These are phyloP conservation scores for Malacoctenus gilli DNA, from an alignment of 2,797 vertebrate genomes.

Conservation along the genomic window DNA sequence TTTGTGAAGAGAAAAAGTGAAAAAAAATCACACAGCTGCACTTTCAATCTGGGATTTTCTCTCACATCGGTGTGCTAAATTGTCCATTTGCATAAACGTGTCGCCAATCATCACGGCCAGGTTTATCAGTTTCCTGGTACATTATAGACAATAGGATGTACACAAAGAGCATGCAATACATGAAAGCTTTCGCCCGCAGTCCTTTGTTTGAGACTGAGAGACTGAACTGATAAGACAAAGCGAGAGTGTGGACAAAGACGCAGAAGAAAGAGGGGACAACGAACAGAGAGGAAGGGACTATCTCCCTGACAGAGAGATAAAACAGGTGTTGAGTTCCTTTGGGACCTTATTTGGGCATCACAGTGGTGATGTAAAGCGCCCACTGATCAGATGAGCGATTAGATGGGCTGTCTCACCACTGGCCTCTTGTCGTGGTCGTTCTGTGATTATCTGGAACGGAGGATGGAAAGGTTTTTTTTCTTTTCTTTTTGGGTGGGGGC, in stretches of 20 bases:
- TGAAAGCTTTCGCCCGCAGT: conserved; percentile 56
- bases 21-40: too few species aligned
- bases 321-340: conserved; percentile 72
- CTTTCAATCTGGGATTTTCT: too few species aligned
- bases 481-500: too few species aligned
- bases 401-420: conserved; percentile 69
- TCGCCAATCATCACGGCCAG: conserved; percentile 4
- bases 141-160: conserved; percentile 22
- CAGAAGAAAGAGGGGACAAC: conserved; percentile 52
- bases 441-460: conserved; percentile 67
- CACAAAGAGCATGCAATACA: conserved; percentile 48
- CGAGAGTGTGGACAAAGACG: conserved; percentile 59
- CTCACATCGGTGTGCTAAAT: conserved; percentile 5
- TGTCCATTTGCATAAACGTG: conserved; percentile 15
- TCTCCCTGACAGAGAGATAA: conserved; percentile 75
- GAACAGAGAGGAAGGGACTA: conserved; percentile 53
- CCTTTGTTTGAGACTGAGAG: conserved; percentile 62
- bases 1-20: too few species aligned
- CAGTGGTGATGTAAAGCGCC: conserved; percentile 70
- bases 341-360: conserved; percentile 75
- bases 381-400: conserved; percentile 78
- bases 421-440: conserved; percentile 66
- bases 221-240: conserved; percentile 54
- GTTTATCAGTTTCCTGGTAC: conserved; percentile 17
- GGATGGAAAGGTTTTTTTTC: conserved; percentile 38